phyloP scores from a whole-genome alignment of 2,113 vertebrate species.

The Dascyllus trimaculatus region DNA sequence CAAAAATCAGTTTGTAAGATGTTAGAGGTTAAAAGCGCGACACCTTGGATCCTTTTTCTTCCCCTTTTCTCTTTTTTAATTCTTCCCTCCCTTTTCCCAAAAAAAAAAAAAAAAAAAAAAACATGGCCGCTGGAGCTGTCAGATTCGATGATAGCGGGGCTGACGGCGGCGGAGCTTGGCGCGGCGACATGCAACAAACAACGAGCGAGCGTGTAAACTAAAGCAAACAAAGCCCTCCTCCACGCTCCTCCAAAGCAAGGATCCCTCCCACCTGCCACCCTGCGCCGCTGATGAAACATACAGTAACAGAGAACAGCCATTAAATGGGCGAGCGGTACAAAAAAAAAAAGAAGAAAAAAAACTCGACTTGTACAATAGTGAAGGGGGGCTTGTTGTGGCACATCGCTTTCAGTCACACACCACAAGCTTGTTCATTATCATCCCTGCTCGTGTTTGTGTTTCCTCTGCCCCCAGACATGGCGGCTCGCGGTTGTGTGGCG shows the following conservation, averaged over 20 bases:
- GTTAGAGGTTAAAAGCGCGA: conserved; percentile 56
- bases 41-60: conserved; percentile 60
- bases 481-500: conserved; percentile 47
- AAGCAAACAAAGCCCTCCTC: conserved; percentile 84
- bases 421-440: conserved; percentile 79
- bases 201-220: conserved; percentile 83
- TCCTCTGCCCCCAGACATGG: conserved; percentile 54
- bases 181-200: conserved; percentile 81
- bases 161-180: conserved; percentile 78
- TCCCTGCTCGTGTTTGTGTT: conserved; percentile 71
- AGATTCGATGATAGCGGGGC: conserved; percentile 74
- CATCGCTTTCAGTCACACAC: conserved; percentile 61
- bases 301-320: conserved; percentile 80
- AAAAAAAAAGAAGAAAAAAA: conserved; percentile 5
- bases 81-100: conserved; percentile 56
- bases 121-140: conserved; percentile 82
- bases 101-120: conserved; percentile 30
- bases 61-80: conserved; percentile 67
- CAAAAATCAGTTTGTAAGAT: conserved; percentile 65
- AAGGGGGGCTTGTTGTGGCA: conserved; percentile 70
- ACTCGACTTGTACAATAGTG: conserved; percentile 58
- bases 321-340: conserved; percentile 74
- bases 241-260: conserved; percentile 78
- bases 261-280: conserved; percentile 81
- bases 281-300: conserved; percentile 84